A percentile compares a stretch with the other conserved stretches of the same genome.
Conservation (phyloP, 1,140 invertebrate genomes). For the Bactericera cockerelli region DNA sequence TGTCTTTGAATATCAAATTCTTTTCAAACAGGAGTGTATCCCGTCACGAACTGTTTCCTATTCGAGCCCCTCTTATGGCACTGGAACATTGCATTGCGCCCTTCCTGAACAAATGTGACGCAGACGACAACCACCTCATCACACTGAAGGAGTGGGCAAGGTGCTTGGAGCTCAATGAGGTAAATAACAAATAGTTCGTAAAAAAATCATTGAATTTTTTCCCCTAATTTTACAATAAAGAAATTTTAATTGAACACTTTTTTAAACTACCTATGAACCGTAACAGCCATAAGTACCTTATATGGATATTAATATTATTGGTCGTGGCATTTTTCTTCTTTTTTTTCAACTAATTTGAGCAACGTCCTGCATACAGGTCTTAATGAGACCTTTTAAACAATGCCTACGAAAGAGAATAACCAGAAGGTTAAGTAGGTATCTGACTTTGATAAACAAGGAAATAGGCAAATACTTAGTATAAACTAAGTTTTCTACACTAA, state of each 20-base stretch:
- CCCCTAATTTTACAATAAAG: background rate
- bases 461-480: no score
- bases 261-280: background rate
- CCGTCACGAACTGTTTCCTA: slow-evolving; percentile 85
- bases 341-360: background rate
- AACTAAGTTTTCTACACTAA: no score
- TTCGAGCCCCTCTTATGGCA: slow-evolving; percentile 76
- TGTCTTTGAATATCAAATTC: no score
- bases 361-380: background rate
- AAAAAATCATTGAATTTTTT: background rate
- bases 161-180: slow-evolving; percentile 70
- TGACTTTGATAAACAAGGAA: no score
- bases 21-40: slow-evolving; percentile 68
- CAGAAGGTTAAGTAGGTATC: no score
- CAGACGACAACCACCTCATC: slow-evolving; percentile 73
- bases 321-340: no score
- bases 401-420: background rate
- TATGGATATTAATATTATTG: no score
- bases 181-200: slow-evolving; percentile 24
- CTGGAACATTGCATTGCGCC: slow-evolving; percentile 89
- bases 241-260: background rate
- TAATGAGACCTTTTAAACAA: background rate
- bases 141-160: slow-evolving; percentile 81
- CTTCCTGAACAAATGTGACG: slow-evolving; percentile 82
- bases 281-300: no score